A percentile compares a stretch with the other conserved stretches of the same genome.
phyloP scores from a whole-genome alignment of 1,140 invertebrate species.

The Euwallacea fornicatus region DNA sequence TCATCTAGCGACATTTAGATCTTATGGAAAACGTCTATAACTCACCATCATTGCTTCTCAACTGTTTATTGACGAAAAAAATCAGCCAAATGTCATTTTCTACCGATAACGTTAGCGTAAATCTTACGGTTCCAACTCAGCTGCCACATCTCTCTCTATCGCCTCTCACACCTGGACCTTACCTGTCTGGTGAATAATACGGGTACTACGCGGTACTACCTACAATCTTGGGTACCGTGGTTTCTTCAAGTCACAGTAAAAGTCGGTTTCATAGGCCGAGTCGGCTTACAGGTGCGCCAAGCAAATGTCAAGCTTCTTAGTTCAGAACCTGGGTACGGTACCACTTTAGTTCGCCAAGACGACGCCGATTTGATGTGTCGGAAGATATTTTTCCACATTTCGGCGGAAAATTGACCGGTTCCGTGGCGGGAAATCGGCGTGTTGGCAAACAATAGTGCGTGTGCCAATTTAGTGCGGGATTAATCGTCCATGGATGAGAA shows the following conservation, averaged over 20 bases:
- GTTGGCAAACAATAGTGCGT: not conserved
- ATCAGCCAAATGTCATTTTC: too few species aligned
- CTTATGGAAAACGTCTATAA: too few species aligned
- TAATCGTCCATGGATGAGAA: too few species aligned
- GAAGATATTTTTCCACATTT: not conserved
- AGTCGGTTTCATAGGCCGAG: conserved; percentile 20
- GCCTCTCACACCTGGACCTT: conserved; percentile 20
- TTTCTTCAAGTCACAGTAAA: conserved; percentile 24
- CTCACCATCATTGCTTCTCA: too few species aligned
- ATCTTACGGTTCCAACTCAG: not conserved
- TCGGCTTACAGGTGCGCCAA: conserved; percentile 18
- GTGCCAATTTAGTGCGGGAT: not conserved
- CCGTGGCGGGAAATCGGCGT: conserved; percentile 1
- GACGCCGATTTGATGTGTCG: not conserved
- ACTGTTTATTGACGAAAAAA: too few species aligned
- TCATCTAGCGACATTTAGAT: too few species aligned
- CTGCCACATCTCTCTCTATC: not conserved
- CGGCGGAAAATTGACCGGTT: not conserved
- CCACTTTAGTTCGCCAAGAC: not conserved
- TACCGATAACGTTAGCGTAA: not conserved
- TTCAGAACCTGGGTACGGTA: conserved; percentile 6
- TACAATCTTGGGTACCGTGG: conserved; percentile 22
- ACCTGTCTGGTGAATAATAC: conserved; percentile 13
- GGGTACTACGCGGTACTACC: conserved; percentile 10
- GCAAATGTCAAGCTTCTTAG: conserved; percentile 16